Conservation (phyloP, 2,888 invertebrate species). For the Meiosimyza platycephala region DNA sequence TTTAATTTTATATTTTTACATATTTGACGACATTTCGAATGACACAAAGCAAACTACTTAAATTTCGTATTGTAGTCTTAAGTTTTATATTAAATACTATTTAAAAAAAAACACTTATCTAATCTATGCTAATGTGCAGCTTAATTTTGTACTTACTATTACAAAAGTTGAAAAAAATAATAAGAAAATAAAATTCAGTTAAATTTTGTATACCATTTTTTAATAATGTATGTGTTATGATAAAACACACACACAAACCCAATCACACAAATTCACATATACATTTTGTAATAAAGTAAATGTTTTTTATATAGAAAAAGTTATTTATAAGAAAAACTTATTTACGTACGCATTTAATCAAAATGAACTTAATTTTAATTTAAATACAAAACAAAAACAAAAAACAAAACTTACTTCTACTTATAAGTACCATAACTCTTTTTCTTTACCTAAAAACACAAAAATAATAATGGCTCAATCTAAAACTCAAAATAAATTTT, state of each 20-base stretch:
- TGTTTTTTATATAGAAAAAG: slow-evolving; percentile 6
- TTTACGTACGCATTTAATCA: slow-evolving; percentile 32
- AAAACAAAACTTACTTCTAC: not conserved
- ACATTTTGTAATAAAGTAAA: slow-evolving; percentile 13
- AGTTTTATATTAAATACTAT: slow-evolving; percentile 19
- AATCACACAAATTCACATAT: not conserved
- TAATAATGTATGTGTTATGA: slow-evolving; percentile 12
- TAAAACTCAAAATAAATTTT: slow-evolving; percentile 15
- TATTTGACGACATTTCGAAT: not conserved
- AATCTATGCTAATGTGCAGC: slow-evolving; percentile 2
- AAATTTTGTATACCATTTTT: slow-evolving; percentile 14
- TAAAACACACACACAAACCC: slow-evolving; percentile 17
- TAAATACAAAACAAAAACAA: not conserved
- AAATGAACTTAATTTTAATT: slow-evolving; percentile 25
- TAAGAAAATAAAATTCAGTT: not conserved
- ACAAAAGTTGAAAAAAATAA: slow-evolving; percentile 15
- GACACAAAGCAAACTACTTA: slow-evolving; percentile 17
- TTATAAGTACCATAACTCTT: not conserved
- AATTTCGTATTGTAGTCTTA: slow-evolving; percentile 16
- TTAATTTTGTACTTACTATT: slow-evolving; percentile 33
- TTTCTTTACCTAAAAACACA: not conserved
- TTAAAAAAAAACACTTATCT: not conserved
- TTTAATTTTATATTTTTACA: slow-evolving; percentile 19
- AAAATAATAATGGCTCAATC: slow-evolving; percentile 13
- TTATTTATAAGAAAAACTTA: slow-evolving; percentile 4